Conservation (phyloP, 2,888 invertebrate genomes). For the Lasioglossum figueresi region DNA sequence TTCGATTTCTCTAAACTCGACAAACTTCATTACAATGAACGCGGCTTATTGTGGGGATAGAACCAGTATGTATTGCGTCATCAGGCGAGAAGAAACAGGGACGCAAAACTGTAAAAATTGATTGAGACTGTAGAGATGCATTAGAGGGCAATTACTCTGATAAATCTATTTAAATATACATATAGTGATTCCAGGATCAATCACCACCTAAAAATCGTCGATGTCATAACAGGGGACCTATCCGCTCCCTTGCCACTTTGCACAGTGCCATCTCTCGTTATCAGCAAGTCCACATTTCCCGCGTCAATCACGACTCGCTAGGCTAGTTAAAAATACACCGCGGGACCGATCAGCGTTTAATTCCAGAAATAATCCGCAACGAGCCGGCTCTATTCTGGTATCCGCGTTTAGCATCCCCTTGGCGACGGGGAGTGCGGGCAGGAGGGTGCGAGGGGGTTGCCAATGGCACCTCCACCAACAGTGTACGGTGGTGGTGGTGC, state of each 20-base stretch:
- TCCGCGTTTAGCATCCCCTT: conserved; percentile 37
- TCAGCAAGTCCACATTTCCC: conserved; percentile 3
- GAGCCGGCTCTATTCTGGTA: conserved; percentile 38
- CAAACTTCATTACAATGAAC: too few species aligned
- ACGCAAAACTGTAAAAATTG: too few species aligned
- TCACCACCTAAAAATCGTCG: not conserved
- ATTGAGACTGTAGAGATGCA: too few species aligned
- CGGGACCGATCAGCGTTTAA: conserved; percentile 30
- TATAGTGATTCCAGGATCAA: too few species aligned
- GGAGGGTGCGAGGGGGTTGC: not conserved
- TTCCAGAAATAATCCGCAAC: conserved; percentile 45
- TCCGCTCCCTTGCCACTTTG: not conserved
- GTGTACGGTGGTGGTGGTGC: conserved; percentile 11
- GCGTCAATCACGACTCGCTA: not conserved
- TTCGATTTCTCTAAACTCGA: too few species aligned
- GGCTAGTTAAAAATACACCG: conserved; percentile 39
- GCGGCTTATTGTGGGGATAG: too few species aligned
- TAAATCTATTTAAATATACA: too few species aligned
- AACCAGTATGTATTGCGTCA: too few species aligned
- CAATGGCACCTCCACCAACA: not conserved
- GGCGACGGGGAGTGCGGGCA: not conserved
- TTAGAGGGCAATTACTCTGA: too few species aligned
- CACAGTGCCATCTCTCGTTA: not conserved
- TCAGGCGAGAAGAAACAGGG: too few species aligned
- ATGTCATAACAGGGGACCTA: not conserved